A percentile compares a stretch with the other conserved stretches of the same genome.
Evolutionary conservation across 2,797 vertebrate species (phyloP).

Genomic region (Takifugu rubripes): DNA sequence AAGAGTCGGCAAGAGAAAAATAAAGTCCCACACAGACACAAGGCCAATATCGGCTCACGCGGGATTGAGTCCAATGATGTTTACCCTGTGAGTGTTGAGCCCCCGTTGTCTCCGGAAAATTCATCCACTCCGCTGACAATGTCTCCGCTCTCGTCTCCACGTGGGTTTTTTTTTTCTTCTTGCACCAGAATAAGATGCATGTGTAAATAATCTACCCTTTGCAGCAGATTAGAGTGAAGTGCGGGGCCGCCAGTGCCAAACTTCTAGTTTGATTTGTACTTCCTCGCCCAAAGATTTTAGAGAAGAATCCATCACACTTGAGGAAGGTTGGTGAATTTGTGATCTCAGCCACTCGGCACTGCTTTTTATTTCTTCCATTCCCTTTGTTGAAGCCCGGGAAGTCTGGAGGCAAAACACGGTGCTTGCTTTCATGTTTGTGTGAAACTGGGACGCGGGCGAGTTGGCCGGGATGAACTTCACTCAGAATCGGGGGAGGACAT

Average conservation of each 20-base stretch:
- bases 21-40: slow-evolving; percentile 73
- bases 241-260: slow-evolving; percentile 7
- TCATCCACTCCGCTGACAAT: slow-evolving; percentile 31
- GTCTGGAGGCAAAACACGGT: slow-evolving; percentile 32
- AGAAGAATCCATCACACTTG: slow-evolving; percentile 26
- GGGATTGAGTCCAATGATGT: slow-evolving; percentile 71
- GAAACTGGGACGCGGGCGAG: background rate
- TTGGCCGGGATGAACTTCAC: background rate
- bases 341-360: slow-evolving; percentile 30
- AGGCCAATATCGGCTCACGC: slow-evolving; percentile 68
- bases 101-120: slow-evolving; percentile 51
- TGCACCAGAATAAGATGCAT: slow-evolving; percentile 43
- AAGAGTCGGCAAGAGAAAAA: slow-evolving; percentile 77
- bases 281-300: slow-evolving; percentile 28
- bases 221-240: slow-evolving; percentile 30
- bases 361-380: slow-evolving; percentile 24
- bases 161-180: slow-evolving; percentile 13
- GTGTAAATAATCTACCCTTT: slow-evolving; percentile 56
- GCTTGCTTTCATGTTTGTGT: slow-evolving; percentile 23
- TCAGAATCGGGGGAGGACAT: background rate
- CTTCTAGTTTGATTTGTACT: slow-evolving; percentile 40
- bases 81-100: slow-evolving; percentile 65
- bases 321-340: slow-evolving; percentile 49
- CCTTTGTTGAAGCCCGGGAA: slow-evolving; percentile 28
- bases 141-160: slow-evolving; percentile 10